Conservation (phyloP, 2,888 invertebrate species). For the Troides aeacus region DNA sequence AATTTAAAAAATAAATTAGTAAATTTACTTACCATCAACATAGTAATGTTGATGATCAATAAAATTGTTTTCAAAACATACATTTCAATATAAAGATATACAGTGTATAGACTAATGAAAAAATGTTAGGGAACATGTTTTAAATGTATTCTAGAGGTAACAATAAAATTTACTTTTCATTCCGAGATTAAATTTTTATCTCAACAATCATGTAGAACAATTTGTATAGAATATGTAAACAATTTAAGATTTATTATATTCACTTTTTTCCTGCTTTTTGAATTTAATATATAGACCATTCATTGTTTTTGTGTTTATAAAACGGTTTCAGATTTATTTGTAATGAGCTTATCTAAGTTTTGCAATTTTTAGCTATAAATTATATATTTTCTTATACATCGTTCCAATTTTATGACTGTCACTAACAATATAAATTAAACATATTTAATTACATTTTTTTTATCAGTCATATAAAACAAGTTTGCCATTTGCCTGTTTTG, state of each 20-base stretch:
- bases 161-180: slow-evolving; percentile 27
- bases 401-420: neutral
- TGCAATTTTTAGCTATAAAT: neutral
- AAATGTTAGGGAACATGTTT: slow-evolving; percentile 9
- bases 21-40: neutral
- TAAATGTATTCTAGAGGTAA: slow-evolving; percentile 30
- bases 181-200: neutral
- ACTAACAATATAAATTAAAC: neutral
- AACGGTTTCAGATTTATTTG: neutral
- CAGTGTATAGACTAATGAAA: neutral
- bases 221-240: neutral
- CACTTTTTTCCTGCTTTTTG: no score
- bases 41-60: neutral
- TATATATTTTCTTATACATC: no score
- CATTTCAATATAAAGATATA: neutral
- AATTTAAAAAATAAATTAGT: neutral
- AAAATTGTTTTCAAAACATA: neutral
- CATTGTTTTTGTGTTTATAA: no score
- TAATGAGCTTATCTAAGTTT: neutral
- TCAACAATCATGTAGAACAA: neutral
- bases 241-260: no score
- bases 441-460: neutral
- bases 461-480: neutral
- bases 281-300: no score
- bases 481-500: no score